These are phyloP conservation scores for Paramormyrops hopkinsi DNA, from an alignment of 2,797 vertebrate genomes.

Conservation along the genomic window DNA sequence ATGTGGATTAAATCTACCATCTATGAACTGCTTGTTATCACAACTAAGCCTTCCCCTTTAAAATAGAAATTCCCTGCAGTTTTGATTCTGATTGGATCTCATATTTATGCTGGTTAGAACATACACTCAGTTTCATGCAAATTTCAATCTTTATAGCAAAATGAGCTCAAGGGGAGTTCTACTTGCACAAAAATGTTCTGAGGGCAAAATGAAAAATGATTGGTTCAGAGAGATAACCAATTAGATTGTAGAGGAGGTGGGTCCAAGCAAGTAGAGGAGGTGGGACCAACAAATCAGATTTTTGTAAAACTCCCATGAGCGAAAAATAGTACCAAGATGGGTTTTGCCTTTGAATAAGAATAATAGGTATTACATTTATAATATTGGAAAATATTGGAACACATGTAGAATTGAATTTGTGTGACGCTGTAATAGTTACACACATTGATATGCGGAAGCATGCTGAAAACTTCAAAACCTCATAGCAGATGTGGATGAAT, in stretches of 20 bases:
- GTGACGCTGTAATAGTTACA: background rate
- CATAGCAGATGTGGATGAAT: background rate
- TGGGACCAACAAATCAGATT: background rate
- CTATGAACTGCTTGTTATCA: background rate
- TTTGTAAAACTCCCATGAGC: background rate
- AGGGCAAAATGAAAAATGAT: background rate
- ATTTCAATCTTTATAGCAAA: background rate
- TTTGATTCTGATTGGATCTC: background rate
- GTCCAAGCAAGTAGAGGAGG: background rate
- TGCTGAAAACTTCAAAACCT: background rate
- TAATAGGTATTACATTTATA: background rate
- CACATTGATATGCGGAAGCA: background rate
- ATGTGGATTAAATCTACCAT: background rate
- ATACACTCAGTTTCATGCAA: background rate
- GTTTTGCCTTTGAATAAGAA: background rate
- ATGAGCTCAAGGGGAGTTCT: background rate
- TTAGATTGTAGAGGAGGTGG: background rate
- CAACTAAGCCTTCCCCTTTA: background rate
- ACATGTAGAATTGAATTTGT: background rate
- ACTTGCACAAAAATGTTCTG: background rate
- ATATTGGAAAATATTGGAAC: background rate
- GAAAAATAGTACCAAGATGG: background rate
- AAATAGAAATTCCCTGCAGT: background rate
- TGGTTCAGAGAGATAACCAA: background rate
- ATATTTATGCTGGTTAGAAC: background rate